Percentiles rank a stretch among this genome's conserved stretches.
These are phyloP conservation scores for Meta bourneti DNA, from an alignment of 2,888 invertebrate species.

Conservation along the genomic window DNA sequence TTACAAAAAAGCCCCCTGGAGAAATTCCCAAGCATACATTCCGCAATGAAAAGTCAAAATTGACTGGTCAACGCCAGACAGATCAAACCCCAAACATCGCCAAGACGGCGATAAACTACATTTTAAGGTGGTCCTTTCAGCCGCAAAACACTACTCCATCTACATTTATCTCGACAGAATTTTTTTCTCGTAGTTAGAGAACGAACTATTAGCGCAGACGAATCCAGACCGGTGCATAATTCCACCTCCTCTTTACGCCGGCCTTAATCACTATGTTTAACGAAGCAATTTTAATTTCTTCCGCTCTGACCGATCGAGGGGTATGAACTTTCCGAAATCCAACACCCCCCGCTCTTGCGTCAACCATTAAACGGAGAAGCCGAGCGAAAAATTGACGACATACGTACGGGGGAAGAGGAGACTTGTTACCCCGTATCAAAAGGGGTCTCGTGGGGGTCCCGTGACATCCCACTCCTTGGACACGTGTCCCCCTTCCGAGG, in stretches of 20 bases:
- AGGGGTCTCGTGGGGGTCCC: constrained; percentile 25
- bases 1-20: no score
- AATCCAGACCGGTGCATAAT: no score
- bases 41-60: no score
- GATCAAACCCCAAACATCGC: no score
- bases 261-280: background rate
- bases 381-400: constrained; percentile 63
- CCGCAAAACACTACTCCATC: no score
- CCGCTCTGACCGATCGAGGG: background rate
- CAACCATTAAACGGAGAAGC: constrained; percentile 65
- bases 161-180: no score
- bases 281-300: background rate
- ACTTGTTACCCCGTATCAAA: constrained; percentile 59
- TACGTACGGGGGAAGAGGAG: constrained; percentile 22
- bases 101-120: no score
- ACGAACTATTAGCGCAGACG: no score
- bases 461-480: constrained; percentile 37
- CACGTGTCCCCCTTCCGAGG: background rate
- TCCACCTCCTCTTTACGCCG: background rate
- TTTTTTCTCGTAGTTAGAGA: no score
- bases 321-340: constrained; percentile 43
- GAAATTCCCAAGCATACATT: no score
- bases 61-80: no score
- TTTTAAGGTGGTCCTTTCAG: no score
- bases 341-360: constrained; percentile 31